These are phyloP conservation scores for Amphiprion ocellaris DNA, from an alignment of 2,113 vertebrate genomes.

Conservation along the genomic window DNA sequence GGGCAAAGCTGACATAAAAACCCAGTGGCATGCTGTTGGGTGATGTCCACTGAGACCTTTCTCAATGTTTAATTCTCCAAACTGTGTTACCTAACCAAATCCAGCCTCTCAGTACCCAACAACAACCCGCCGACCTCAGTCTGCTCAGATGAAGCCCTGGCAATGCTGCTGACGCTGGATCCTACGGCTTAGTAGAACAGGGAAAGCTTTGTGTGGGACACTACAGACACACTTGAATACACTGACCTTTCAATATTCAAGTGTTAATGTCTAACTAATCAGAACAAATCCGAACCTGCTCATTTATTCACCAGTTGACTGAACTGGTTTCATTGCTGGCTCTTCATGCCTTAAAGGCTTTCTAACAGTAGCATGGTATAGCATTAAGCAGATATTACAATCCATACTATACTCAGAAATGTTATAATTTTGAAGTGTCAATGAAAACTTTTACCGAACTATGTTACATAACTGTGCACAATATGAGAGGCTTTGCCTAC, in stretches of 20 bases:
- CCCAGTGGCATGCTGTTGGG: not conserved
- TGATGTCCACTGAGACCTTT: constrained; percentile 24
- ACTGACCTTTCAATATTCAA: not conserved
- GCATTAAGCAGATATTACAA: not conserved
- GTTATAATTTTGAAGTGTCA: too few relatives aligned
- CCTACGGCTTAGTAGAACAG: constrained; percentile 63
- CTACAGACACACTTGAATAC: constrained; percentile 29
- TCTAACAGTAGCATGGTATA: not conserved
- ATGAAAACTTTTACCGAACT: not conserved
- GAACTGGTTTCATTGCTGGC: not conserved
- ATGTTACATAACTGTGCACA: too few relatives aligned
- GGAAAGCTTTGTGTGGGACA: constrained; percentile 59
- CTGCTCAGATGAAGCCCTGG: constrained; percentile 39
- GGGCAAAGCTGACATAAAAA: not conserved
- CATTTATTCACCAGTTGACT: constrained; percentile 1
- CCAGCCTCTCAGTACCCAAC: constrained; percentile 14
- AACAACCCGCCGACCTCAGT: constrained; percentile 44
- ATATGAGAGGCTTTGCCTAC: too few relatives aligned
- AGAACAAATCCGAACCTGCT: constrained; percentile 20
- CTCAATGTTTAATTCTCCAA: constrained; percentile 48
- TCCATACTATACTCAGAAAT: not conserved
- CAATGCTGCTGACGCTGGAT: constrained; percentile 50
- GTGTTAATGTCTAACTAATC: constrained; percentile 7
- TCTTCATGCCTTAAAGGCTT: not conserved
- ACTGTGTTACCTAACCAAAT: constrained; percentile 51